phyloP scores from a whole-genome alignment of 2,888 invertebrate genomes.

The Allolobophora icterica region DNA sequence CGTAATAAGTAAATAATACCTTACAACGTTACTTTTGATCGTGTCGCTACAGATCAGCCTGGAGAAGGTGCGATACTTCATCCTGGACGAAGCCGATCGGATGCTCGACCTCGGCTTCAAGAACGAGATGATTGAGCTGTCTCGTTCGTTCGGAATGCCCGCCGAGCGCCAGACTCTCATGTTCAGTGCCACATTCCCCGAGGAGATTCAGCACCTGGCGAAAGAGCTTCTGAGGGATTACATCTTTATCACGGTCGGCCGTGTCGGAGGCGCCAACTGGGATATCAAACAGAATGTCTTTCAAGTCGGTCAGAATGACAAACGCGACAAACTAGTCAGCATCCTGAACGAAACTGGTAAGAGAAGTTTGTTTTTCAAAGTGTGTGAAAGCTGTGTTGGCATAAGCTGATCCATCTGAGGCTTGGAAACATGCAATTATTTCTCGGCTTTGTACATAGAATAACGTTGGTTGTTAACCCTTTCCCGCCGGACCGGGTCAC shows the following conservation, averaged over 20 bases:
- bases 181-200: constrained; percentile 81
- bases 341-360: constrained; percentile 69
- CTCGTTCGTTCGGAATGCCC: constrained; percentile 59
- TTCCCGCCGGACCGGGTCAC: no score
- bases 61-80: constrained; percentile 72
- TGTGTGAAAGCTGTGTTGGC: neutral
- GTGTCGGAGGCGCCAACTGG: constrained; percentile 88
- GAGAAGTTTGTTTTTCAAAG: constrained; percentile 27
- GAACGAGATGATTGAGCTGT: constrained; percentile 59
- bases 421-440: no score
- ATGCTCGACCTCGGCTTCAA: constrained; percentile 81
- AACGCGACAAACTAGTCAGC: constrained; percentile 77
- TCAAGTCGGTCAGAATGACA: constrained; percentile 73
- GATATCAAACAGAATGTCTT: constrained; percentile 82
- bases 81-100: constrained; percentile 82
- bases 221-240: constrained; percentile 79
- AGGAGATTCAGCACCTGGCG: constrained; percentile 79
- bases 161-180: constrained; percentile 71
- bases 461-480: no score
- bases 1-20: neutral
- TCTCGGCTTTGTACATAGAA: no score
- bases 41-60: constrained; percentile 66
- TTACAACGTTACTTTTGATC: neutral
- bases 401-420: no score
- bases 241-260: constrained; percentile 74